Conservation (phyloP, 2,113 vertebrate genomes). For the Archilochus colubris region DNA sequence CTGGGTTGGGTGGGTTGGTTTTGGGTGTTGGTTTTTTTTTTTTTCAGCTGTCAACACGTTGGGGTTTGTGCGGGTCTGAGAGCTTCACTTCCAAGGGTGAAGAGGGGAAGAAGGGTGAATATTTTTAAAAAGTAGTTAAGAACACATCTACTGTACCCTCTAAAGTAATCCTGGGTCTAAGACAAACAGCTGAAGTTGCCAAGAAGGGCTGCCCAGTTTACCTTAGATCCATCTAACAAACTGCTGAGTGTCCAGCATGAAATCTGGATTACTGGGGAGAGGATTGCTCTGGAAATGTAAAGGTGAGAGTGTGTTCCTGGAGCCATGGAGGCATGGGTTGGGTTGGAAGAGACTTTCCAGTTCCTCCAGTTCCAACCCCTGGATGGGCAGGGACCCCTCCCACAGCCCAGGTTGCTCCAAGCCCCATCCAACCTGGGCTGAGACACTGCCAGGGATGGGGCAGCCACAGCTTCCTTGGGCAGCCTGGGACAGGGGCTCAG, state of each 20-base stretch:
- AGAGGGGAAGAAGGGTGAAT: neutral
- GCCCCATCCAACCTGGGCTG: too few relatives aligned
- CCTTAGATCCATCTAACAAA: neutral
- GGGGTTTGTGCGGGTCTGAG: neutral
- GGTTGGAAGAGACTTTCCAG: too few relatives aligned
- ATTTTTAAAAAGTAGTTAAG: constrained; percentile 6
- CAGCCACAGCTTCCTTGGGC: too few relatives aligned
- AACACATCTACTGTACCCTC: neutral
- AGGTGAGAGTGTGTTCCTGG: neutral
- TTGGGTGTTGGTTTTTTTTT: neutral
- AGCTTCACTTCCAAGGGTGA: neutral
- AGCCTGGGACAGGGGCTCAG: too few relatives aligned
- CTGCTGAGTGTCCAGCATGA: neutral
- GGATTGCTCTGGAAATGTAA: neutral
- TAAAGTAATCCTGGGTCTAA: neutral
- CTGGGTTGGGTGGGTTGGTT: neutral
- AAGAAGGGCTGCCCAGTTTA: neutral
- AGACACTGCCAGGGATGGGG: too few relatives aligned
- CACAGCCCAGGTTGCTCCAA: too few relatives aligned
- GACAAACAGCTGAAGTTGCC: neutral
- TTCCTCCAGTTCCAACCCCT: too few relatives aligned
- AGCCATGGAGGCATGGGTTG: too few relatives aligned
- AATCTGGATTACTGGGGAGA: neutral
- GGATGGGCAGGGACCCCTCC: too few relatives aligned
- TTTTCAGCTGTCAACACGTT: neutral